Conservation (phyloP, 2,888 invertebrate species). For the Polymixis lichenea region DNA sequence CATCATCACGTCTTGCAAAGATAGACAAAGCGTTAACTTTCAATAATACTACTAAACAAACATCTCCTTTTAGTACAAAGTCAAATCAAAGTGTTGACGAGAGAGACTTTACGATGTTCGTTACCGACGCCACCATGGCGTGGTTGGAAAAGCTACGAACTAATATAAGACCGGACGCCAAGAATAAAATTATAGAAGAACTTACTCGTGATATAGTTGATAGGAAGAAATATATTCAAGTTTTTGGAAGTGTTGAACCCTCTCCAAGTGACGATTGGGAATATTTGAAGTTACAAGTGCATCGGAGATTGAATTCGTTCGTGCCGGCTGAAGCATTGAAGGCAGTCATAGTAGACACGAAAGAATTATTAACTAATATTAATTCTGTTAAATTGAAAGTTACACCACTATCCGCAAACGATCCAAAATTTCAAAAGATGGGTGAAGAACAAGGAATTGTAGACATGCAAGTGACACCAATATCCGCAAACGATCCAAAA, state of each 20-base stretch:
- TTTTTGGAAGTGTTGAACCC: background rate
- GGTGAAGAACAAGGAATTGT: too few species aligned
- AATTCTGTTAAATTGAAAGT: background rate
- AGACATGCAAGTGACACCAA: too few species aligned
- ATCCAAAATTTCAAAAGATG: too few species aligned
- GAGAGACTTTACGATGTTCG: background rate
- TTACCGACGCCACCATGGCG: background rate
- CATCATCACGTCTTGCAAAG: background rate
- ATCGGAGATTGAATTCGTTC: conserved; percentile 19
- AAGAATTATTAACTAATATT: background rate
- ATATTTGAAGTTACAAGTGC: conserved; percentile 39
- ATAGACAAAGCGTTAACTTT: conserved; percentile 4
- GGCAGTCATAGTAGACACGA: conserved; percentile 7
- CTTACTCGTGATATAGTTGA: conserved; percentile 29
- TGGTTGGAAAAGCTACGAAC: conserved; percentile 24
- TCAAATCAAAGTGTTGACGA: conserved; percentile 2
- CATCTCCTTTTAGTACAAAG: conserved; percentile 13
- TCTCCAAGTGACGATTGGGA: conserved; percentile 5
- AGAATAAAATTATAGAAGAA: conserved; percentile 8
- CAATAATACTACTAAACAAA: conserved; percentile 13
- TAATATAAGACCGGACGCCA: background rate
- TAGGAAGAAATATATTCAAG: conserved; percentile 38
- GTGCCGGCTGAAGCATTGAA: background rate
- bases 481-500: background rate
- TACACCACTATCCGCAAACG: too few species aligned